Evolutionary conservation across 2,797 vertebrate species (phyloP).

Genomic region (Carapus acus): DNA sequence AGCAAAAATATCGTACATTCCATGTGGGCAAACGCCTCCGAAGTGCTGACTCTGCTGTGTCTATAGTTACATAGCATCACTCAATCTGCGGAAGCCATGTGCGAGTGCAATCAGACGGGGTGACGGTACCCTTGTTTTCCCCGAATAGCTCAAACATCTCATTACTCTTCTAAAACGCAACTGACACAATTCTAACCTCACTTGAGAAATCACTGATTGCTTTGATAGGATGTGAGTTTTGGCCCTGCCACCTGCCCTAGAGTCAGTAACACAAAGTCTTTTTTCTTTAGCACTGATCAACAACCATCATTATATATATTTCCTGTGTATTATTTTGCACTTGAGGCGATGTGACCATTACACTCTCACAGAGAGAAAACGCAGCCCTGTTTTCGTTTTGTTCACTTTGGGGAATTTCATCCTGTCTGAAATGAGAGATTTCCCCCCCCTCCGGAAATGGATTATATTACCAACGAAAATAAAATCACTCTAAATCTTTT

Average conservation of each 20-base stretch:
- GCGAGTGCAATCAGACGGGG: not conserved
- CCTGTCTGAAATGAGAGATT: slow-evolving; percentile 21
- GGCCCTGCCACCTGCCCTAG: no score
- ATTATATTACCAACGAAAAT: slow-evolving; percentile 9
- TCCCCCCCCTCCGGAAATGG: slow-evolving; percentile 9
- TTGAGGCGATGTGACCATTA: slow-evolving; percentile 3
- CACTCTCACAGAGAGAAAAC: slow-evolving; percentile 1
- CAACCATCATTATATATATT: not conserved
- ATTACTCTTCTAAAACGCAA: no score
- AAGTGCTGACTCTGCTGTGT: not conserved
- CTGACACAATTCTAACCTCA: no score
- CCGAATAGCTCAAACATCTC: no score
- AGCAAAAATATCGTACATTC: not conserved
- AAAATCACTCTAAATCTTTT: not conserved
- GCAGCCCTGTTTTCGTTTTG: slow-evolving; percentile 6
- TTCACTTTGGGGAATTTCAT: slow-evolving; percentile 18
- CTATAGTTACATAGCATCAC: not conserved
- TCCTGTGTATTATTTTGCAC: not conserved
- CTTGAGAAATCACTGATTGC: not conserved
- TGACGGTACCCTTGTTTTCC: not conserved
- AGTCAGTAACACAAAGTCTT: no score
- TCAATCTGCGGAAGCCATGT: not conserved
- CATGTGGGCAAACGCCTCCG: not conserved
- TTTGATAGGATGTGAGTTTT: not conserved
- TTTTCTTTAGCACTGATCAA: no score